Evolutionary conservation across 1,140 invertebrate species (phyloP), one percentile per base, ranked within the genome.

Genomic region (Octopus sinensis): DNA sequence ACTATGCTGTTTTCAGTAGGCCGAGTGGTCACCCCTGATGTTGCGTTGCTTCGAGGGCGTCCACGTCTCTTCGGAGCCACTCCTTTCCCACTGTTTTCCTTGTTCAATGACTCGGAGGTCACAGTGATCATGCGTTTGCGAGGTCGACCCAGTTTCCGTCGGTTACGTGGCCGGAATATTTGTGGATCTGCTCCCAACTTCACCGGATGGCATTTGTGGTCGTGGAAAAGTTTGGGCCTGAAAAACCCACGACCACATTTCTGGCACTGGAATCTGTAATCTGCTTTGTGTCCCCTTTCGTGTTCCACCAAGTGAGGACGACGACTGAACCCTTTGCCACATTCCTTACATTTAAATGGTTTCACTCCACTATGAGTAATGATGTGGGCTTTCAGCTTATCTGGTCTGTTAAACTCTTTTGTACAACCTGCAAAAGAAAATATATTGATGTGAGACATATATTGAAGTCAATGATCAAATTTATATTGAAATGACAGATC

Each of bases 391-490:
- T 92, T 92, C 56, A 92, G 84, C 84, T 91, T 92, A 88, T 93
- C 92, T 68, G 91, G 90, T 79, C 92, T 82, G 82, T 91, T 93
- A 85, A 95, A 95, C 87, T 94, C 94, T 86, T 93, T 93, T 83
- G 90, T 91, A 86, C 94, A 95, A 10, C 93, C 93, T 91, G 82
- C 4, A 86, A 84, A 75, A 53, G 79, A 51, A 83, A 79, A 81
- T 5, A 68, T 73, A 3, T 43, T 43, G 30, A 43, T 43, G 30
- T 43, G 30, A 43, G 30, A 43, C 30, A 43, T 3, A 3, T 43
- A 1, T 43, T 43, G 30, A 43, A 43, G 30, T 43, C 30, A 43
- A 3, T 43, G 30, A 43, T 43, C 30, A 43, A 43, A 43, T 43
- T 43, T 43, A 43, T 43, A 43, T 43, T 43, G 30, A 43, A 43